phyloP scores from a whole-genome alignment of 2,888 invertebrate genomes.

The Lasius fuliginosus region DNA sequence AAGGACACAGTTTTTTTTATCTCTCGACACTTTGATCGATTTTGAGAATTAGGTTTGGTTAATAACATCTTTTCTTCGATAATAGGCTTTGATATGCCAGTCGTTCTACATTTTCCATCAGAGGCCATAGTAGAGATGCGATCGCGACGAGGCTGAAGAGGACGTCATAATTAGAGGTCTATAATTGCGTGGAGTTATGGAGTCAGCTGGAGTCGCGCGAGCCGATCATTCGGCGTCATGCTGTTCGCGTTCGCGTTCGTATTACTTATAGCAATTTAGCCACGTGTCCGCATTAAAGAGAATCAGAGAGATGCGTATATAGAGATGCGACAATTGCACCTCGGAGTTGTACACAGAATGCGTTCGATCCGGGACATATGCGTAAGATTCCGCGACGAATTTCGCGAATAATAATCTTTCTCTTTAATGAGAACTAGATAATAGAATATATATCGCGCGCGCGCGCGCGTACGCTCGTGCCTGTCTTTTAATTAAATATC shows the following conservation, averaged over 20 bases:
- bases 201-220: constrained; percentile 81
- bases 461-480: background rate
- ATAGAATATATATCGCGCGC: background rate
- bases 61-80: background rate
- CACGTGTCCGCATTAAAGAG: constrained; percentile 17
- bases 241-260: constrained; percentile 69
- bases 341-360: background rate
- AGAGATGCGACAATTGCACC: background rate
- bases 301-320: constrained; percentile 20
- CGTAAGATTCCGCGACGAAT: background rate
- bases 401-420: background rate
- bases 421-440: background rate
- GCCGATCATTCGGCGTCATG: constrained; percentile 75
- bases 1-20: too few relatives aligned
- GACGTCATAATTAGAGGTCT: constrained; percentile 77
- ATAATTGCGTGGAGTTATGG: constrained; percentile 80
- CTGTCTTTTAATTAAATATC: constrained; percentile 50
- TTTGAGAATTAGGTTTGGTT: background rate
- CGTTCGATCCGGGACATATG: background rate
- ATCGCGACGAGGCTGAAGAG: constrained; percentile 57
- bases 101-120: background rate
- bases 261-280: constrained; percentile 55
- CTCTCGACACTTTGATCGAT: too few relatives aligned
- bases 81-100: background rate
- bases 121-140: constrained; percentile 40